A percentile compares a stretch with the other conserved stretches of the same genome.
These are phyloP conservation scores for Notocelia uddmanniana DNA, from an alignment of 2,888 invertebrate genomes.

Conservation along the genomic window DNA sequence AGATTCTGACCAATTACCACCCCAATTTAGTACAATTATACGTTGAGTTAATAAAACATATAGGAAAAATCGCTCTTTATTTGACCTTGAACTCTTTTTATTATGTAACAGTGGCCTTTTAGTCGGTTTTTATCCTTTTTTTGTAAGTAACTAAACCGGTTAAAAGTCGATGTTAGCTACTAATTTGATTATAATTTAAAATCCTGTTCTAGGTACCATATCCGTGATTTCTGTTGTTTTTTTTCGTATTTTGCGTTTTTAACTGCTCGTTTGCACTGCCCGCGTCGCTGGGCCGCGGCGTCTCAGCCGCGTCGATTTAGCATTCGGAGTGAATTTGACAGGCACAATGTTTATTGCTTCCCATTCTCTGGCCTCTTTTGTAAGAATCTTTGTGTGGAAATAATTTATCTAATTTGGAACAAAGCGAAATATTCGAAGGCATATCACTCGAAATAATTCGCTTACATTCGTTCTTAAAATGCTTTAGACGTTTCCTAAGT, in stretches of 20 bases:
- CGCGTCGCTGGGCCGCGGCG: conserved; percentile 53
- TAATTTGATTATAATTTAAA: neutral
- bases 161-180: too few species aligned
- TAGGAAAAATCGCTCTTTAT: neutral
- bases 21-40: conserved; percentile 1
- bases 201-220: neutral
- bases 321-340: conserved; percentile 77
- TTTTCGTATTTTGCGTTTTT: conserved; percentile 13
- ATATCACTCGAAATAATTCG: conserved; percentile 54
- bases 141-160: too few species aligned
- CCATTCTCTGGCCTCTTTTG: conserved; percentile 68
- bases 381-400: conserved; percentile 73
- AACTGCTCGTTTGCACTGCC: conserved; percentile 50
- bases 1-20: too few species aligned
- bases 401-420: conserved; percentile 81
- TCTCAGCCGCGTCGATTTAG: conserved; percentile 71
- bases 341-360: conserved; percentile 76
- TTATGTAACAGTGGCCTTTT: too few species aligned
- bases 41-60: conserved; percentile 8
- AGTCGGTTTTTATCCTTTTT: too few species aligned
- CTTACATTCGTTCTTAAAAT: conserved; percentile 49
- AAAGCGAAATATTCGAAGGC: conserved; percentile 68
- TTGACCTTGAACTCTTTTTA: too few species aligned
- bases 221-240: too few species aligned
- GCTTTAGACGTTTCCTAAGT: conserved; percentile 49